Base-by-base conservation (phyloP, 1,140 invertebrate species). In the Brachionus plicatilis region DNA sequence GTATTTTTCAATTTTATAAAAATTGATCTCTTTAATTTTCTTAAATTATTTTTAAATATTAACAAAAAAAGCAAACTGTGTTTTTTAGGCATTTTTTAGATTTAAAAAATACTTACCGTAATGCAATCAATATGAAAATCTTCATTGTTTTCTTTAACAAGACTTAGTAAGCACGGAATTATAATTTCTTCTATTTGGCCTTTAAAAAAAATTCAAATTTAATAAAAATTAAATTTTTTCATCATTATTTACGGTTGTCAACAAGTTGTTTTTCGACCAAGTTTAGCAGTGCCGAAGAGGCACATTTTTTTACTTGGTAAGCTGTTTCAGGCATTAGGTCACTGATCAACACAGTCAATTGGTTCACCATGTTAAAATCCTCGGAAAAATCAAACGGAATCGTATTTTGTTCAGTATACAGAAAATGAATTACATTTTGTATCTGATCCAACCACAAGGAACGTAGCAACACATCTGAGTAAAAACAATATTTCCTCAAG, bases 121-220 rank as follows among this genome's bases (percentile, higher is more conserved):
- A 82, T 65, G 29, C 79, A 82, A 47, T 82, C 79, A 47, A 82
- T 82, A 14, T 82, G 79, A 82, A 82, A 82, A 68, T 82, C 79
- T 82, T 82, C 79, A 68, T 82, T 82, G 11, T 82, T 82, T 29
- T 82, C 79, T 60, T 68, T 60, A 7, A 82, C 79, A 43, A 82
- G 43, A 60, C 65, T 68, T 60, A 82, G 29, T 27, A 82, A 47
- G 65, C 79, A 82, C 3, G 79, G 79, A 20, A 82, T 27, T 43
- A 82, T 82, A 11, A 82, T 60, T 65, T 82, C n/a, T 65, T 82
- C 79, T 6, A 82, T 82, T 82, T 82, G 79, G 14, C 29, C 79
- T 82, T n/a, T 24, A 41, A 14, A 60, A 60, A 45, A 41, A 68
- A 14, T 29, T 82, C 24, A 60, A 0, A 29, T 12, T n/a, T 43